Evolutionary conservation across 2,797 vertebrate species (phyloP).

Genomic region (Neoniphon sammara): DNA sequence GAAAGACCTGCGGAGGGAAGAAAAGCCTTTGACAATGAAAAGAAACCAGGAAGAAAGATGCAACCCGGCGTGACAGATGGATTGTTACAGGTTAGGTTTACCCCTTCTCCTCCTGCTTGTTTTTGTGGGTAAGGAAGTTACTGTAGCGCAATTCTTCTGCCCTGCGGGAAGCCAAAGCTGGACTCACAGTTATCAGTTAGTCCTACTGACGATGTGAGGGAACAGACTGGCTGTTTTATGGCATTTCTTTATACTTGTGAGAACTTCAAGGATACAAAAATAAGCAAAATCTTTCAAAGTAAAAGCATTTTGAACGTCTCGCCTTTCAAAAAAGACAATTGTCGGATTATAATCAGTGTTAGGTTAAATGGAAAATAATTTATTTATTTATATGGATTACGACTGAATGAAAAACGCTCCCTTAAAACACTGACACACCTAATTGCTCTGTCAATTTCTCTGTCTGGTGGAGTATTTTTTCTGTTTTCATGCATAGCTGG

Average conservation of each 20-base stretch:
- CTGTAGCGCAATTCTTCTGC: conserved; percentile 33
- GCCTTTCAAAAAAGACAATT: too few relatives aligned
- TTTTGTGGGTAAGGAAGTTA: conserved; percentile 46
- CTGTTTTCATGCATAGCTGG: too few relatives aligned
- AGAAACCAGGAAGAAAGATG: not conserved
- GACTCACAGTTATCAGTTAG: conserved; percentile 11
- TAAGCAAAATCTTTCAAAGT: too few relatives aligned
- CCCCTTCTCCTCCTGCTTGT: conserved; percentile 39
- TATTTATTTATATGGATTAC: too few relatives aligned
- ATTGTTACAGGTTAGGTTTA: conserved; percentile 15
- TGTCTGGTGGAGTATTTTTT: too few relatives aligned
- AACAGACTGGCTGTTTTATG: not conserved
- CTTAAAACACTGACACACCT: too few relatives aligned
- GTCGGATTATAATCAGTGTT: too few relatives aligned
- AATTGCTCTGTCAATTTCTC: too few relatives aligned
- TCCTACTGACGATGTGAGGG: not conserved
- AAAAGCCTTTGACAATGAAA: not conserved
- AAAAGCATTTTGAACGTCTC: too few relatives aligned
- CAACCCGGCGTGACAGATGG: conserved; percentile 15
- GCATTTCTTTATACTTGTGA: not conserved
- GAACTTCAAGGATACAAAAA: too few relatives aligned
- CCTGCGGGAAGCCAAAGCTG: conserved; percentile 9
- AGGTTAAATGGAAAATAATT: too few relatives aligned
- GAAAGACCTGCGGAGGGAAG: not conserved
- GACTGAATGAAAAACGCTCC: too few relatives aligned